These are phyloP conservation scores for Agrotis puta DNA, from an alignment of 2,888 invertebrate genomes.

Conservation along the genomic window DNA sequence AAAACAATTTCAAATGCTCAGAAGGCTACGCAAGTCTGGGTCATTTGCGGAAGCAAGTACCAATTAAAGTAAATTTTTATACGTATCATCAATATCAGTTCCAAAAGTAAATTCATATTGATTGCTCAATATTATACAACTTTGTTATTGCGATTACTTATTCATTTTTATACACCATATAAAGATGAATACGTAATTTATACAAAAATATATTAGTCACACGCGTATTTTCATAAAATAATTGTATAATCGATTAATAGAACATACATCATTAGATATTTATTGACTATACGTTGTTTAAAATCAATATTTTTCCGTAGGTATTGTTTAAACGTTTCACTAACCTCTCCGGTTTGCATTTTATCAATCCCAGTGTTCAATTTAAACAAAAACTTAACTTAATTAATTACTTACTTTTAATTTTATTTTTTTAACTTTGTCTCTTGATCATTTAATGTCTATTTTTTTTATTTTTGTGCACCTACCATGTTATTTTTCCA, in stretches of 20 bases:
- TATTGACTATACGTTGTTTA: no score
- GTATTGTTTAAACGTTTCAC: no score
- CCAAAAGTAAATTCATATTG: conserved; percentile 35
- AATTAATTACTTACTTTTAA: no score
- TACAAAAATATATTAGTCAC: conserved; percentile 53
- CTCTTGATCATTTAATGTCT: no score
- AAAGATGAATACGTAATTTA: conserved; percentile 26
- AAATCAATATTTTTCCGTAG: no score
- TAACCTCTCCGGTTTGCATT: no score
- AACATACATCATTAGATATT: no score
- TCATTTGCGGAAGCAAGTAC: conserved; percentile 13
- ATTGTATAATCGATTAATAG: conserved; percentile 12
- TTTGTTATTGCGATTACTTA: conserved; percentile 50
- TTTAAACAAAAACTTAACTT: no score
- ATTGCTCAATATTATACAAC: conserved; percentile 55
- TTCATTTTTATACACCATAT: conserved; percentile 41
- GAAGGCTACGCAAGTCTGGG: conserved; percentile 23
- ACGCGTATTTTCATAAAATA: conserved; percentile 36
- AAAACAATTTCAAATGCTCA: conserved; percentile 11
- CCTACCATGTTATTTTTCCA: no score
- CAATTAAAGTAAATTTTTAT: conserved; percentile 30
- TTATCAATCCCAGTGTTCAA: no score
- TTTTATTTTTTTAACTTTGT: no score
- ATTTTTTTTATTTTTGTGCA: no score
- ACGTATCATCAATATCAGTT: conserved; percentile 32